A percentile compares a stretch with the other conserved stretches of the same genome.
These are phyloP conservation scores for Pomacea maculata DNA, from an alignment of 1,140 invertebrate species.

Conservation along the genomic window DNA sequence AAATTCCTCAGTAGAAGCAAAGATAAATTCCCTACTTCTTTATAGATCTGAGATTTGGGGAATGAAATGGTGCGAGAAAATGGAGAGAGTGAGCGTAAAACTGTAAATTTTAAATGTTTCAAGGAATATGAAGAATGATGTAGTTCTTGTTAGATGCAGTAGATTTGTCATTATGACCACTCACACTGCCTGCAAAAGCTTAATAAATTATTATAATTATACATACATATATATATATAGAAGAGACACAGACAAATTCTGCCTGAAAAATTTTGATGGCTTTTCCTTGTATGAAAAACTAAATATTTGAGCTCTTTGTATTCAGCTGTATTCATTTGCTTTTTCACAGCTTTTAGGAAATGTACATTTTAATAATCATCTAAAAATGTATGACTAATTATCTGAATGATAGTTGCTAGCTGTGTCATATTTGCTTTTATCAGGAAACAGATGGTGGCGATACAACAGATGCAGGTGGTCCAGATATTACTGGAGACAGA, in stretches of 20 bases:
- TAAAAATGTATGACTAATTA: not conserved
- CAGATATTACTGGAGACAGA: no score
- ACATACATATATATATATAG: not conserved
- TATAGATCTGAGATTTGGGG: not conserved
- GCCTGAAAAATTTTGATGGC: not conserved
- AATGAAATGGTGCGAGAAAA: not conserved
- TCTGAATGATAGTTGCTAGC: not conserved
- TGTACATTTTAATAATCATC: no score
- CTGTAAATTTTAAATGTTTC: no score
- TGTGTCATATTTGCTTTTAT: not conserved
- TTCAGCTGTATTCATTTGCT: no score
- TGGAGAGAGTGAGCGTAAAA: no score
- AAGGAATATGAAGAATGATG: no score
- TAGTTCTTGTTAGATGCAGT: no score
- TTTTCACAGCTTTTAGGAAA: no score
- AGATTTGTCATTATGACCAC: no score
- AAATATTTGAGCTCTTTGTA: no score
- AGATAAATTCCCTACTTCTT: not conserved
- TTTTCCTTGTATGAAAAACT: not conserved
- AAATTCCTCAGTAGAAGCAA: not conserved
- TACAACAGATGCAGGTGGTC: not conserved
- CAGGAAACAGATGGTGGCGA: slow-evolving; percentile 2
- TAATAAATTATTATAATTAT: no score
- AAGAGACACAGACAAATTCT: slow-evolving; percentile 5
- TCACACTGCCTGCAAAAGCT: no score